These are phyloP conservation scores for Brotula barbata DNA, from an alignment of 2,797 vertebrate species.

Conservation along the genomic window DNA sequence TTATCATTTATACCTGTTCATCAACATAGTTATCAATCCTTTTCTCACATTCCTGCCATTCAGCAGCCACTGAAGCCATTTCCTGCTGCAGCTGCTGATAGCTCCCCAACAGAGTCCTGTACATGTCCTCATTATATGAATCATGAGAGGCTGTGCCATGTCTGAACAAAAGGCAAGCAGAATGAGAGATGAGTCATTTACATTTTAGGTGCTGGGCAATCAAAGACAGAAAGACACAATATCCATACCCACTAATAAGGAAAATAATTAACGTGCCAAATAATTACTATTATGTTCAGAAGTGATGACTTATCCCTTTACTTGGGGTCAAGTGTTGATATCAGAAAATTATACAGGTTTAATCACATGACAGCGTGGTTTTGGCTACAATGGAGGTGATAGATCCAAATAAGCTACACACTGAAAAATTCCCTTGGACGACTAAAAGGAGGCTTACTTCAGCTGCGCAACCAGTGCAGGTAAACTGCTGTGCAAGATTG, in stretches of 20 bases:
- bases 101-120: slow-evolving; percentile 88
- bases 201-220: too few species aligned
- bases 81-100: slow-evolving; percentile 92
- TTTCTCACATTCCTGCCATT: slow-evolving; percentile 97
- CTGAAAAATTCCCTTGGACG: background rate
- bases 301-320: background rate
- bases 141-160: slow-evolving; percentile 89
- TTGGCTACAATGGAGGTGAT: too few species aligned
- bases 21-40: slow-evolving; percentile 98
- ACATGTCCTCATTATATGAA: slow-evolving; percentile 91
- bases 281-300: too few species aligned
- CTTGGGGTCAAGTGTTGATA: background rate
- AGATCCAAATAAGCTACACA: too few species aligned
- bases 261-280: too few species aligned
- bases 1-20: slow-evolving; percentile 84
- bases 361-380: background rate
- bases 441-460: slow-evolving; percentile 78
- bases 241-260: background rate
- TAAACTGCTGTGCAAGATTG: slow-evolving; percentile 92
- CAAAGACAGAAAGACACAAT: too few species aligned
- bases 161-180: slow-evolving; percentile 65
- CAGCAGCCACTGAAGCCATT: slow-evolving; percentile 87
- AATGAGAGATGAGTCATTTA: background rate
- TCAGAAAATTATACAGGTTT: background rate
- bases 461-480: slow-evolving; percentile 92